Conservation (phyloP, 2,113 vertebrate species). For the Thamnaconus septentrionalis region DNA sequence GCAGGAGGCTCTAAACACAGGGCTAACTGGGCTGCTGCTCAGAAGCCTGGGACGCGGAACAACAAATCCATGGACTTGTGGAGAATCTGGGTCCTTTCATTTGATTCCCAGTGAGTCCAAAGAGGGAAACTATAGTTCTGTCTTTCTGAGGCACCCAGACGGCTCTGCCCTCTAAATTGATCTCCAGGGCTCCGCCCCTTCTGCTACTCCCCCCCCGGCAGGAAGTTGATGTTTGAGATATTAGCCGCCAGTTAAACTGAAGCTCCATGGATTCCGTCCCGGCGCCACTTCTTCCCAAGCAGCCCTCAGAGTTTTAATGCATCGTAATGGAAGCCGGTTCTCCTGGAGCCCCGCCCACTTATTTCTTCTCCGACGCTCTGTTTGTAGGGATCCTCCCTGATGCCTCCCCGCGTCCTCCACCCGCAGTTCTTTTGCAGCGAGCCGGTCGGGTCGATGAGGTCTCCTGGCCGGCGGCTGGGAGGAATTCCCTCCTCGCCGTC, state of each 20-base stretch:
- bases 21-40: too few species aligned
- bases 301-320: slow-evolving; percentile 74
- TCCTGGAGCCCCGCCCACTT: slow-evolving; percentile 62
- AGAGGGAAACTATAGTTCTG: too few species aligned
- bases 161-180: slow-evolving; percentile 36
- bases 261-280: slow-evolving; percentile 70
- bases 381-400: slow-evolving; percentile 50
- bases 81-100: too few species aligned
- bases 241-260: slow-evolving; percentile 78
- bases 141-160: too few species aligned
- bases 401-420: neutral
- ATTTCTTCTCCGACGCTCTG: slow-evolving; percentile 44
- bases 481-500: too few species aligned
- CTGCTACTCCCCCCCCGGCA: slow-evolving; percentile 45
- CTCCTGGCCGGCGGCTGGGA: too few species aligned
- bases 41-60: too few species aligned
- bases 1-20: neutral
- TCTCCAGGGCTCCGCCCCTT: slow-evolving; percentile 35
- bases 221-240: slow-evolving; percentile 74
- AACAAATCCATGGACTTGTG: too few species aligned
- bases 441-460: too few species aligned
- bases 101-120: too few species aligned
- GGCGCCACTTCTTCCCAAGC: slow-evolving; percentile 69
- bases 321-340: slow-evolving; percentile 71
- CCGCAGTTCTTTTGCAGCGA: too few species aligned